Conservation (phyloP, 2,113 vertebrate species). For the Choloepus hoffmanni region DNA sequence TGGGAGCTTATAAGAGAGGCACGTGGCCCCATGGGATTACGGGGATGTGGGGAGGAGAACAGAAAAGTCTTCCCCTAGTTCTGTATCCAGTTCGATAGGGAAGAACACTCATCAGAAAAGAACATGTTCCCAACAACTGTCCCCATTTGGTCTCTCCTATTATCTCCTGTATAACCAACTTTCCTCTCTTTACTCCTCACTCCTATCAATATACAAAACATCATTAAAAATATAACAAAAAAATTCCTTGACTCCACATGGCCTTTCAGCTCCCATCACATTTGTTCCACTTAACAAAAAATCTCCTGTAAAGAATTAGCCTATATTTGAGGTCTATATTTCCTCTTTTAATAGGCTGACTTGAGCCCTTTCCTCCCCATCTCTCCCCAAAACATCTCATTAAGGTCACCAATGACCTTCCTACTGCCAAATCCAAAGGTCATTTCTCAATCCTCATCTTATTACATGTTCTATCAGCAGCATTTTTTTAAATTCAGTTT, state of each 20-base stretch:
- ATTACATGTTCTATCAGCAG: not conserved
- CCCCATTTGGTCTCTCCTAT: not conserved
- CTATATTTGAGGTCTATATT: not conserved
- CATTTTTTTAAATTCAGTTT: no score
- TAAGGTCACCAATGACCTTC: not conserved
- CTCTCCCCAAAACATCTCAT: not conserved
- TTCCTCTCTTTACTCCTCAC: not conserved
- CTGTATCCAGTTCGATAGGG: not conserved
- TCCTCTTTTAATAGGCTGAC: constrained; percentile 21
- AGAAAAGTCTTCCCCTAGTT: not conserved
- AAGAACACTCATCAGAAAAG: not conserved
- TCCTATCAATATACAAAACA: not conserved
- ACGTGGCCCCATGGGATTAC: not conserved
- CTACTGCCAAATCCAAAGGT: not conserved
- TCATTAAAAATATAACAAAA: not conserved
- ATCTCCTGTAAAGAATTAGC: not conserved
- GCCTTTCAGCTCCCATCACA: not conserved
- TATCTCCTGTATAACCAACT: not conserved
- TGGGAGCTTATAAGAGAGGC: not conserved
- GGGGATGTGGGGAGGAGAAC: not conserved
- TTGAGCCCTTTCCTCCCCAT: not conserved
- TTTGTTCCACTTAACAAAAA: constrained; percentile 28
- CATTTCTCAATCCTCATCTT: not conserved
- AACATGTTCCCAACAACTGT: not conserved
- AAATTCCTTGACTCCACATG: not conserved